These are phyloP conservation scores for Amazonetta brasiliensis DNA, from an alignment of 2,797 vertebrate species.

Conservation along the genomic window DNA sequence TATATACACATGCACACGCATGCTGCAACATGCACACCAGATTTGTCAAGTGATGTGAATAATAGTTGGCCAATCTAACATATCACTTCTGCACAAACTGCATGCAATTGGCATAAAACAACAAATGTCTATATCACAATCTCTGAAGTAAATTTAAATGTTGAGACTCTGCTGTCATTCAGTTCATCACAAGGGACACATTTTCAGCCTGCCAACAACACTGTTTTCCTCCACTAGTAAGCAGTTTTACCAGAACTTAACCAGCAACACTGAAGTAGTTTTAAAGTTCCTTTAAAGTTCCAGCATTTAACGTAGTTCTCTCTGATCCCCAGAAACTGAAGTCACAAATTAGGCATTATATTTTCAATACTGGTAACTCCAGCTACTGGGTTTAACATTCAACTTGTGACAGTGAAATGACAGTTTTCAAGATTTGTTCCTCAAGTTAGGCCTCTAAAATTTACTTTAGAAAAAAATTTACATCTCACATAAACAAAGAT, in stretches of 20 bases:
- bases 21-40: background rate
- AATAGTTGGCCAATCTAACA: background rate
- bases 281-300: background rate
- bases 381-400: accelerated
- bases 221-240: background rate
- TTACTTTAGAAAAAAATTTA: background rate
- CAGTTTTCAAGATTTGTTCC: background rate
- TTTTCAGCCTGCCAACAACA: background rate
- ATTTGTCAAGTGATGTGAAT: background rate
- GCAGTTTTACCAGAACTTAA: background rate
- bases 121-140: background rate
- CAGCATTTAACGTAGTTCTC: background rate
- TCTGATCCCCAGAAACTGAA: background rate
- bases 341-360: background rate
- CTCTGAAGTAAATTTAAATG: background rate
- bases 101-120: background rate
- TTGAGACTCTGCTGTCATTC: background rate
- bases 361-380: background rate
- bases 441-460: background rate
- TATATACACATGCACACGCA: too few relatives aligned
- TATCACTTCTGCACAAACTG: background rate
- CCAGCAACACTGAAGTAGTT: background rate
- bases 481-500: too few relatives aligned
- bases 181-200: background rate
- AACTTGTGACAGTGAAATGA: background rate